Percentiles rank a stretch among this genome's conserved stretches.
phyloP scores from a whole-genome alignment of 2,888 invertebrate species.

The Clunio marinus region DNA sequence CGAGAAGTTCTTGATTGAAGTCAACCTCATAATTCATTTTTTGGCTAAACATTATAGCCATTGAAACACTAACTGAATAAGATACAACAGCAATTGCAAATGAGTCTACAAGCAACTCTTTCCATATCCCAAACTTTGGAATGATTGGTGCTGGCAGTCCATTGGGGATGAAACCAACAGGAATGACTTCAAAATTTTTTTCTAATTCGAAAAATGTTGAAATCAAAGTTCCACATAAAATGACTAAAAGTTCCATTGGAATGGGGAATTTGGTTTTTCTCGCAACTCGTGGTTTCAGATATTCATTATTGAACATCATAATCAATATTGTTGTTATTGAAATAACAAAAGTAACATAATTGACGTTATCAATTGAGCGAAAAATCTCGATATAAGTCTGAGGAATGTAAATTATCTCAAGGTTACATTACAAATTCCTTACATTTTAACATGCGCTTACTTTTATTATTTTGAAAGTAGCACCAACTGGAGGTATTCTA shows the following conservation, averaged over 20 bases:
- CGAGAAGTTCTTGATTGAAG: conserved; percentile 63
- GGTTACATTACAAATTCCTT: conserved; percentile 18
- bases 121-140: conserved; percentile 44
- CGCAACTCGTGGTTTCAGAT: conserved; percentile 60
- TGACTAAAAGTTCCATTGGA: conserved; percentile 77
- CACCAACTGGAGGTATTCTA: conserved; percentile 54
- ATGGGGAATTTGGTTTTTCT: conserved; percentile 68
- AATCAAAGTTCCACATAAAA: conserved; percentile 65
- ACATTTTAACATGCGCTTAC: too few species aligned
- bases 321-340: conserved; percentile 15
- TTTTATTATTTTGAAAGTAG: conserved; percentile 61
- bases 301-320: neutral
- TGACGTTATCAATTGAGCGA: conserved; percentile 36
- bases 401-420: conserved; percentile 37
- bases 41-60: conserved; percentile 64
- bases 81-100: conserved; percentile 61
- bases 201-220: conserved; percentile 61
- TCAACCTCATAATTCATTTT: conserved; percentile 61
- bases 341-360: neutral
- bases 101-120: conserved; percentile 54
- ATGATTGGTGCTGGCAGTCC: conserved; percentile 62
- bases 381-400: neutral
- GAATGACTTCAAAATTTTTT: conserved; percentile 58
- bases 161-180: conserved; percentile 74
- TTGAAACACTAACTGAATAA: conserved; percentile 63